Conservation (phyloP, 2,888 invertebrate species). For the Noctua pronuba region DNA sequence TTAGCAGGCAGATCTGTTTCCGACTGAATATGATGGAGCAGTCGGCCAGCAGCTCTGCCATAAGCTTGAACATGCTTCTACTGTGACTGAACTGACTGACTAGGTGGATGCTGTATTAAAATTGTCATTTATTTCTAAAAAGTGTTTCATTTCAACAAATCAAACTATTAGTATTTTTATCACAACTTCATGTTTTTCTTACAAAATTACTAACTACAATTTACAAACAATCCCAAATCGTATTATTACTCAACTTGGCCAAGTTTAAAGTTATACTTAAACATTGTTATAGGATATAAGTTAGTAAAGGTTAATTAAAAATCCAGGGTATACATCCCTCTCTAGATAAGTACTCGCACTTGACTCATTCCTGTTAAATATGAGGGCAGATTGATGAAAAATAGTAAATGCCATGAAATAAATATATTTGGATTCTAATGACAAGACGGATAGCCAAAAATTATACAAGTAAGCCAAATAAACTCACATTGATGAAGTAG, state of each 20-base stretch:
- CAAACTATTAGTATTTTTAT: constrained; percentile 15
- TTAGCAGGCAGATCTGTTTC: constrained; percentile 48
- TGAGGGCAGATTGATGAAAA: constrained; percentile 3
- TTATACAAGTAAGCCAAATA: not conserved
- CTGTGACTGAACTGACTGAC: constrained; percentile 77
- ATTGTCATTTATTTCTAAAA: constrained; percentile 58
- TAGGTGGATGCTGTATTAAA: constrained; percentile 82
- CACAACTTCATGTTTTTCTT: constrained; percentile 4
- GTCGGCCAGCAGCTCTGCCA: constrained; percentile 36
- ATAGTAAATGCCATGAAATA: constrained; percentile 13
- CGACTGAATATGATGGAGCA: constrained; percentile 7
- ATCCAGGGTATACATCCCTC: not conserved
- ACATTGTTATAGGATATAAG: not conserved
- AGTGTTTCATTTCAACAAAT: constrained; percentile 64
- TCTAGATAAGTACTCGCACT: not conserved
- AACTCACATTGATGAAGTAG: not conserved
- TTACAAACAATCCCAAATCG: constrained; percentile 10
- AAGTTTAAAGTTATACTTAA: not conserved
- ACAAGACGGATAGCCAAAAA: not conserved
- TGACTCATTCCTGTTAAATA: no score
- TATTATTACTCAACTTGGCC: not conserved
- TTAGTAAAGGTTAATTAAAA: not conserved
- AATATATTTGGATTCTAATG: constrained; percentile 11
- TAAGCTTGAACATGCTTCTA: constrained; percentile 52
- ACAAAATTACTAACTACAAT: constrained; percentile 20